These are phyloP conservation scores for Rhagium mordax DNA, from an alignment of 2,888 invertebrate species.

Conservation along the genomic window DNA sequence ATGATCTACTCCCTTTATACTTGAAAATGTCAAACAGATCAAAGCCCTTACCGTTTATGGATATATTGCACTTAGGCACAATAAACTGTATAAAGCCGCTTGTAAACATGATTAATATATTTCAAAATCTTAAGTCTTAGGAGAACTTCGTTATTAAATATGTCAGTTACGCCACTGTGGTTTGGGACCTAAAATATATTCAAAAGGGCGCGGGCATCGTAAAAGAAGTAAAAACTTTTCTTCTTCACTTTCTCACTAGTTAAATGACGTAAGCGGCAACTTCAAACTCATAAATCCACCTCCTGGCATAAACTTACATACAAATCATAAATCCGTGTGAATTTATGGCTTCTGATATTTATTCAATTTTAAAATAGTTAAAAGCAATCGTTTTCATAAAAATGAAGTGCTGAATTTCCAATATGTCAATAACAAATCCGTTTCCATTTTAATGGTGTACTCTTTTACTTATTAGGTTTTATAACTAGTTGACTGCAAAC, in stretches of 20 bases:
- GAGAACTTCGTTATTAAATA: neutral
- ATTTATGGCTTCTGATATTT: slow-evolving; percentile 55
- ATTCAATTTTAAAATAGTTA: slow-evolving; percentile 57
- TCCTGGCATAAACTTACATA: slow-evolving; percentile 51
- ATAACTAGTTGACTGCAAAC: neutral
- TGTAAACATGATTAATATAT: neutral
- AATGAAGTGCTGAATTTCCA: slow-evolving; percentile 16
- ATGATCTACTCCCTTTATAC: no score
- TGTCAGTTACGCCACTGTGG: neutral
- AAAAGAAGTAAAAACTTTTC: slow-evolving; percentile 26
- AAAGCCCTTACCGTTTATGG: no score
- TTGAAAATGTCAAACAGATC: no score
- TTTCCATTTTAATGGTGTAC: neutral
- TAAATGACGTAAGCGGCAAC: slow-evolving; percentile 45
- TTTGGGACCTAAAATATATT: neutral
- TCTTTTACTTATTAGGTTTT: neutral
- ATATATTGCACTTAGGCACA: no score
- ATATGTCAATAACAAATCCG: neutral
- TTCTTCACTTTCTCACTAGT: slow-evolving; percentile 36
- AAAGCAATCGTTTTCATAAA: slow-evolving; percentile 45
- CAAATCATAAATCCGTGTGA: slow-evolving; percentile 49
- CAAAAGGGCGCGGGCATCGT: slow-evolving; percentile 7
- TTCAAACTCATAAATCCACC: slow-evolving; percentile 53
- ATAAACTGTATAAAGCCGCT: neutral
- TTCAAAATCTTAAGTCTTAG: neutral